Evolutionary conservation across 2,888 invertebrate species (phyloP).

Genomic region (Drosophila paramelanica): DNA sequence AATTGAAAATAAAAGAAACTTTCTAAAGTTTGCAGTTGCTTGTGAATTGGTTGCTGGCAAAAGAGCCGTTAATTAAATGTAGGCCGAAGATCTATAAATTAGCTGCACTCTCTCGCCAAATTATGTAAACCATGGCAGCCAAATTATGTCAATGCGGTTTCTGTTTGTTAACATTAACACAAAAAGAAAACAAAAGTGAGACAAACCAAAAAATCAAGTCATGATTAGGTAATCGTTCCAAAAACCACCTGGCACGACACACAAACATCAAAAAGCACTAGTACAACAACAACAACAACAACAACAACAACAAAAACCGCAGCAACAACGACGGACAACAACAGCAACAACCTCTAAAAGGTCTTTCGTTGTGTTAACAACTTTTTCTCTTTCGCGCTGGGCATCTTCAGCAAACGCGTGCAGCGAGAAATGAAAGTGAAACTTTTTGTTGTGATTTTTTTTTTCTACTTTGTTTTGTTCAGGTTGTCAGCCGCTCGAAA

Average conservation of each 20-base stretch:
- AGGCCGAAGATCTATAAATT: constrained; percentile 61
- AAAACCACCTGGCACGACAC: constrained; percentile 75
- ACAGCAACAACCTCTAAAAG: constrained; percentile 40
- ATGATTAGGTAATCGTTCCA: constrained; percentile 77
- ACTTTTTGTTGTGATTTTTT: constrained; percentile 19
- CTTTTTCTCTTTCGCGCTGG: constrained; percentile 45
- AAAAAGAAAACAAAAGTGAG: constrained; percentile 47
- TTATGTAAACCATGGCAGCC: constrained; percentile 62
- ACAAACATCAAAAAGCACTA: constrained; percentile 64
- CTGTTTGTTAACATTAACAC: constrained; percentile 42
- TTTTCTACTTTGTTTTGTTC: background rate
- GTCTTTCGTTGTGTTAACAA: constrained; percentile 57
- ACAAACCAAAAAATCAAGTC: constrained; percentile 62
- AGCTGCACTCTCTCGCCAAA: constrained; percentile 49
- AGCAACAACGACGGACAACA: constrained; percentile 19
- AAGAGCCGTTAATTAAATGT: constrained; percentile 51
- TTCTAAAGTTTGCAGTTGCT: constrained; percentile 54
- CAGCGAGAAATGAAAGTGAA: constrained; percentile 55
- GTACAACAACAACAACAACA: constrained; percentile 33
- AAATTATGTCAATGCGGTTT: constrained; percentile 69
- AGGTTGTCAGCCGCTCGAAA: constrained; percentile 22
- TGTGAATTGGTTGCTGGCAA: constrained; percentile 35
- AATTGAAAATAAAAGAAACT: constrained; percentile 55
- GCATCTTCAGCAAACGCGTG: constrained; percentile 43
- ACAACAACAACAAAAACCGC: constrained; percentile 15